Percentiles rank a stretch among this genome's conserved stretches.
These are phyloP conservation scores for Drosophila nigricruria DNA, from an alignment of 2,888 invertebrate species.

Conservation along the genomic window DNA sequence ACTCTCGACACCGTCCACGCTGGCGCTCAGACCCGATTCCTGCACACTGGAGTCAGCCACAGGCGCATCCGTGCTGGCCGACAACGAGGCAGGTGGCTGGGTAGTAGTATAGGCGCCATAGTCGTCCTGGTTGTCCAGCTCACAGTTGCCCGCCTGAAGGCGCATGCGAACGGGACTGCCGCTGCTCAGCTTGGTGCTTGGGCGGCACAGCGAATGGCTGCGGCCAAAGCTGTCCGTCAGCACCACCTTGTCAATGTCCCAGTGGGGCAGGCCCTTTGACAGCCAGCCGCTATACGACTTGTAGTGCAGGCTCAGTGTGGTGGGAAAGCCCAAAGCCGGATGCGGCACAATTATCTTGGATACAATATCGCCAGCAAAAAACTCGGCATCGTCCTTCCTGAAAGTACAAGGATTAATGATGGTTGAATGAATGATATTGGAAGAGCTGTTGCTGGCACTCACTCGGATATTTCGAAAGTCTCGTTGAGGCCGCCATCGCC, in stretches of 20 bases:
- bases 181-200: constrained; percentile 90
- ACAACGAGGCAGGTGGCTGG: constrained; percentile 33
- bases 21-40: constrained; percentile 66
- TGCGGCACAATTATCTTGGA: constrained; percentile 95
- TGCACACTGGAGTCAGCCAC: constrained; percentile 72
- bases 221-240: constrained; percentile 94
- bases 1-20: constrained; percentile 80
- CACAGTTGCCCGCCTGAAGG: constrained; percentile 92
- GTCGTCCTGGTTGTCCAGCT: constrained; percentile 86
- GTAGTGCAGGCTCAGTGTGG: constrained; percentile 91
- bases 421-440: background rate
- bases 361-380: constrained; percentile 90
- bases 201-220: constrained; percentile 92
- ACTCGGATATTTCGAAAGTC: constrained; percentile 95
- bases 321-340: constrained; percentile 92
- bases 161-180: constrained; percentile 90
- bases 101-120: constrained; percentile 81
- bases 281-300: constrained; percentile 96
- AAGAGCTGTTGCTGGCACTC: constrained; percentile 71
- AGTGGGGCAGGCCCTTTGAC: constrained; percentile 91
- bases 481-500: constrained; percentile 94
- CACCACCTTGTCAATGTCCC: constrained; percentile 93
- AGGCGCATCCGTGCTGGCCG: constrained; percentile 56
- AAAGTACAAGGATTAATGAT: constrained; percentile 41
- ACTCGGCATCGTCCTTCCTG: constrained; percentile 92